Base-by-base conservation (phyloP, 2,797 vertebrate species). In the Emys orbicularis region DNA sequence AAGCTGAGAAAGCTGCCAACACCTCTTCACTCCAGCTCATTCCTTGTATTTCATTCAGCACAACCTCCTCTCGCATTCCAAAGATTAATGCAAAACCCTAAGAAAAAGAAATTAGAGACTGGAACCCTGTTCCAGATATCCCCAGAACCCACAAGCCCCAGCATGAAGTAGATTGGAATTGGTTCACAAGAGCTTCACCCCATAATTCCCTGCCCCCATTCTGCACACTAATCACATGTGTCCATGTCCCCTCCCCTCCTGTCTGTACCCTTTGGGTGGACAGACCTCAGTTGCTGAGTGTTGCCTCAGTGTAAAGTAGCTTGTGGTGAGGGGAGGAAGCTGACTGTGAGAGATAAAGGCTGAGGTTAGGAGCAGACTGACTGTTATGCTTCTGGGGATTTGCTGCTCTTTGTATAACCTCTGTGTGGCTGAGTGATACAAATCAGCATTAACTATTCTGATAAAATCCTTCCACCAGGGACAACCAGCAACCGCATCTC, bases 301-400 rank as follows among this genome's bases (percentile, higher is more conserved):
- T 95, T 95, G 88, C 94, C 92, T 96, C 91, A 81, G 92, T 84
- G 76, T 95, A 86, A 94, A 97, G 91, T 61, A 97, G 87, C 87
- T 77, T 94, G 95, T 90, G 98, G 97, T 86, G 94, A 92, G 94
- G 92, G 96, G 94, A 98, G 98, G 98, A 98, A 98, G 95, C 98
- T 98, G 98, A 96, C 98, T 96, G 16, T 96, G 88, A 95, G 96
- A 98, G 98, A 98, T 98, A 98, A 98, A 98, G 94, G 88, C 94
- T 94, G 97, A 97, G 98, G 98, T 98, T 97, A 94, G 56, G 96
- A 96, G 95, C 96, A 97, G 97, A 94, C 97, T 53, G 94, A 95
- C 96, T 97, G 97, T 98, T 97, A 97, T 1, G 84, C 89, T 97
- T 68, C 79, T 95, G 91, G 91, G 97, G 97, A 96, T 97, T 97